Evolutionary conservation across 2,888 invertebrate genomes (phyloP).

Genomic region (Pollenia griseotomentosa): DNA sequence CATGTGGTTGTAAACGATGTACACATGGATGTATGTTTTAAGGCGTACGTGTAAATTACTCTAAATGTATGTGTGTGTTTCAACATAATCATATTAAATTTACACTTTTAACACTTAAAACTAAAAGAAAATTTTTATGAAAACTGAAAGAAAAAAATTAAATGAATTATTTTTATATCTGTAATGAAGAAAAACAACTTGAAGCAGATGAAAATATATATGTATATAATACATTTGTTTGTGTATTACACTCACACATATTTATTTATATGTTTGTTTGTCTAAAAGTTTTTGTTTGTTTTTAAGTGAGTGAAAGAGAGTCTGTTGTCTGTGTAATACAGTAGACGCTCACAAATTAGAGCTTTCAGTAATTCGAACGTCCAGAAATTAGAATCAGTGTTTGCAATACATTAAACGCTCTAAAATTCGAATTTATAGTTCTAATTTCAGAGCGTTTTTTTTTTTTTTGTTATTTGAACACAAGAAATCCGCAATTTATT

Average conservation of each 20-base stretch:
- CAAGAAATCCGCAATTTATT: no score
- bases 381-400: no score
- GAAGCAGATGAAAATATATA: neutral
- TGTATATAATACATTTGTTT: neutral
- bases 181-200: constrained; percentile 12
- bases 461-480: no score
- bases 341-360: no score
- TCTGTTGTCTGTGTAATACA: constrained; percentile 13
- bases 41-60: no score
- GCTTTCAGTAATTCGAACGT: no score
- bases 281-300: no score
- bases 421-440: no score
- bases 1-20: constrained; percentile 15
- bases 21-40: neutral
- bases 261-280: no score
- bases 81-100: constrained; percentile 71
- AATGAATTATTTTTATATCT: constrained; percentile 52
- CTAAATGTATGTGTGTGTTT: constrained; percentile 13
- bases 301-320: neutral
- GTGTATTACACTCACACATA: no score
- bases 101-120: constrained; percentile 68
- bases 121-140: constrained; percentile 19
- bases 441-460: no score
- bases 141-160: constrained; percentile 35
- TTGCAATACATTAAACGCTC: no score